Evolutionary conservation across 2,797 vertebrate genomes (phyloP), one percentile per base, ranked within the genome.

Genomic region (Loriculus beryllinus): DNA sequence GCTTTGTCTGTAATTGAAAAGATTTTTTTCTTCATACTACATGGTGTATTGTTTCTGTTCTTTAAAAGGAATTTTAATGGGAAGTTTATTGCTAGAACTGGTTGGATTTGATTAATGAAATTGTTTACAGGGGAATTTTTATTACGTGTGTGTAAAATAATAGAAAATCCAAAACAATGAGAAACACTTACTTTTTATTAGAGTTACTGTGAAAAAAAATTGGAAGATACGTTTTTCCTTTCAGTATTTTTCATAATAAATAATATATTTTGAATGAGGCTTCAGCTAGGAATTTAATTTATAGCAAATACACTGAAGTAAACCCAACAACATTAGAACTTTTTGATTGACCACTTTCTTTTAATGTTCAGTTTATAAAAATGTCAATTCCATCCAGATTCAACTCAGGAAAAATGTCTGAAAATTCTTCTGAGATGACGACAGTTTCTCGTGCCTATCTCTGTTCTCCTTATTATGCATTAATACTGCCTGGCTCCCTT

Each of bases 351-450:
- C 15, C 12, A 18, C 7, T 40, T 90, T 64, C 56, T 64, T 49
- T 39, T 14, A 57, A 28, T 14, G 29, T 90, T 83, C 59, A 37
- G 33, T 86, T 92, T 79, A 69, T 83, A 82, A 63, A 90, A 79
- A 79, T 45, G 47, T 88, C 82, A 76, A 23, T 29, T 86, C 65
- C 31, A 3, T 69, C 59, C 85, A 84, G 83, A 92, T 49, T 63
- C 48, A 63, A 86, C 65, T 59, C 59, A 65, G 40, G 42, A 91
- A 86, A 91, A 92, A 87, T 82, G 54, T 91, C 72, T 86, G 81
- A 92, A 90, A 92, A 94, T 96, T 88, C 63, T 88, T 96, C 47
- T 71, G 52, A 77, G 65, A 93, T 95, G 93, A 94, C 76, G 83
- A 79, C 72, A 40, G 57, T 47, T 82, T 88, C 90, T 76, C 82